Evolutionary conservation across 2,797 vertebrate genomes (phyloP).

Genomic region (Esox masquinongy): DNA sequence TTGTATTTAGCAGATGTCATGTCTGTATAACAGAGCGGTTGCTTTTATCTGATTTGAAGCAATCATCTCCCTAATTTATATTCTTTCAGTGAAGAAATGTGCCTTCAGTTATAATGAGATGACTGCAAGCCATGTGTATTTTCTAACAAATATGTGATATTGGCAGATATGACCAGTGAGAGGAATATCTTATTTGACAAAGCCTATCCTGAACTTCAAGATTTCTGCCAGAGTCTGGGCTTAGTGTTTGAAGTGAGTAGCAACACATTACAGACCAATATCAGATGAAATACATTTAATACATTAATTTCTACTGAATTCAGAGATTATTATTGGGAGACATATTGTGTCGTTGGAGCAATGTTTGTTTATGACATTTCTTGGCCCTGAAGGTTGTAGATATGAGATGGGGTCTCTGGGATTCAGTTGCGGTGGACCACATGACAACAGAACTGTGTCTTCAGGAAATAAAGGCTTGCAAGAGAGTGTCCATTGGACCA

Average conservation of each 20-base stretch:
- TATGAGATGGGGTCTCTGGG: constrained; percentile 75
- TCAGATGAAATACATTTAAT: background rate
- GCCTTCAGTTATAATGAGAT: background rate
- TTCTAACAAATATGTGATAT: background rate
- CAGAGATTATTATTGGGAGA: background rate
- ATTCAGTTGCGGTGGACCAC: constrained; percentile 59
- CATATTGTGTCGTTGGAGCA: background rate
- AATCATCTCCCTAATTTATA: background rate
- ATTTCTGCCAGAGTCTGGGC: constrained; percentile 79
- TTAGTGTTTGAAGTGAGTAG: constrained; percentile 79
- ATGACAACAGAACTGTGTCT: constrained; percentile 72
- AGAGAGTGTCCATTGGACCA: constrained; percentile 72
- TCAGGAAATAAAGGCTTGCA: constrained; percentile 76
- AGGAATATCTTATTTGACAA: constrained; percentile 76
- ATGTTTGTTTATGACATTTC: background rate
- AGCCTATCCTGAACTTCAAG: constrained; percentile 73
- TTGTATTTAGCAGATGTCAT: background rate
- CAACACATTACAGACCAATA: background rate
- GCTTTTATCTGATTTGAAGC: background rate
- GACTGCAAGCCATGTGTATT: background rate
- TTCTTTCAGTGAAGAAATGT: background rate
- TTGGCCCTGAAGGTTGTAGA: constrained; percentile 65
- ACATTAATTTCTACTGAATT: background rate
- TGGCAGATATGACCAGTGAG: constrained; percentile 80
- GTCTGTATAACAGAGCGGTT: background rate